Base-by-base conservation (phyloP, 2,888 invertebrate species). In the Agrotis puta region DNA sequence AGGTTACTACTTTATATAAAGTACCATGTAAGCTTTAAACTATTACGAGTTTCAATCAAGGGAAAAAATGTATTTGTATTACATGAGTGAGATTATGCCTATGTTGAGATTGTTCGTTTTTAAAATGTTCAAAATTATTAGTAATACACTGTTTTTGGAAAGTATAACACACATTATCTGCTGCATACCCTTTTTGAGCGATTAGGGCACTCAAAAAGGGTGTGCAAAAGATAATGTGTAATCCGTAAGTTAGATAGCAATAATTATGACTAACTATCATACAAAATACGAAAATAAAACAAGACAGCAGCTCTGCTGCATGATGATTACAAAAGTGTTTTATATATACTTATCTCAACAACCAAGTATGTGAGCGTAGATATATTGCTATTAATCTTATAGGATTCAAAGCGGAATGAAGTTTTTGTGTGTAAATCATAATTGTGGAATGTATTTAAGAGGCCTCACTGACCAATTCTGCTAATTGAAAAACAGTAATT, bases 1-100 rank as follows among this genome's bases (percentile, higher is more conserved):
- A 70, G 70, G 59, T 48, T 77, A 56, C 43, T 45, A 51, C 16
- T 43, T 51, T 39, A 18, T 43, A 39, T 11, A 39, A 39, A 27
- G 39, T 43, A 59, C 13, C 2, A n/a, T 33, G 27, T 20, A 56
- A 18, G 43, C 13, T 50, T 50, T 14, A 18, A 76, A 33, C 18
- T 33, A 2, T 18, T 43, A 20, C 24, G 16, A 20, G 4, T 75
- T 50, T 65, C n/a, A 72, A 64, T n/a, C 27, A 64, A 54, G 43
- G 48, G 2, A 20, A 22, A 39, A 33, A 33, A 33, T 0, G 9
- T 43, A 48, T 33, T 43, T 22, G 22, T n/a, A 72, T 22, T 22
- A 43, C 16, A 70, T 53, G 18, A 43, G 39, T 39, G 24, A n/a
- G 14, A 22, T 9, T 33, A 33, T 9, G n/a, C 24, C n/a, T 22